These are phyloP conservation scores for Chiroxiphia lanceolata DNA, from an alignment of 2,797 vertebrate genomes.

Conservation along the genomic window DNA sequence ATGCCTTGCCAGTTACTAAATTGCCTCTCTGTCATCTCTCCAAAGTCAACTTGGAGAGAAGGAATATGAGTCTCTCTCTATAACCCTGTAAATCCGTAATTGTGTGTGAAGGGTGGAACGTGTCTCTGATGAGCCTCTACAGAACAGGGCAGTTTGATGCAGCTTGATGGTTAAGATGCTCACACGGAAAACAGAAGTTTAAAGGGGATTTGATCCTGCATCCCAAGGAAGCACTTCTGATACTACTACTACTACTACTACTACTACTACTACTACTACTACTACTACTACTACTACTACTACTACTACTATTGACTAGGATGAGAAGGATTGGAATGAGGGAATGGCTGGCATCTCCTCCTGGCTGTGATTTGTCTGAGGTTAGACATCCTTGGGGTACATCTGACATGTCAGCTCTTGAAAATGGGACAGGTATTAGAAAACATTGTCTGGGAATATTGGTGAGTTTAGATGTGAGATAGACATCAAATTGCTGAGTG, in stretches of 20 bases:
- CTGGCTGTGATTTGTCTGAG: not conserved
- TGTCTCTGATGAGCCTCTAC: not conserved
- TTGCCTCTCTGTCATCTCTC: not conserved
- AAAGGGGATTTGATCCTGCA: not conserved
- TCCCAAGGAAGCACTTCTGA: not conserved
- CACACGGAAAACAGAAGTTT: not conserved
- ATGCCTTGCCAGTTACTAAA: not conserved
- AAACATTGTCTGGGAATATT: not conserved
- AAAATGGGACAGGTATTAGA: not conserved
- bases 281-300: not conserved
- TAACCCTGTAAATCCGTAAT: not conserved
- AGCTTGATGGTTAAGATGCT: not conserved
- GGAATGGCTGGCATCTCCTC: not conserved
- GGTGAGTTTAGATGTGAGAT: not conserved
- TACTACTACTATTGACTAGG: not conserved
- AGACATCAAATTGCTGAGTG: not conserved
- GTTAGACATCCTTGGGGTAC: fast-evolving
- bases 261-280: not conserved
- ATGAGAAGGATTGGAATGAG: not conserved
- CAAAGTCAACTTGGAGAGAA: not conserved
- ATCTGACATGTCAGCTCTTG: not conserved
- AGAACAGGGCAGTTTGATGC: not conserved
- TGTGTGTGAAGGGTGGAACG: fast-evolving
- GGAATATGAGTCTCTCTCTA: fast-evolving
- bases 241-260: not conserved